A percentile compares a stretch with the other conserved stretches of the same genome.
phyloP scores from a whole-genome alignment of 1,140 invertebrate genomes.

The Dryas iulia region DNA sequence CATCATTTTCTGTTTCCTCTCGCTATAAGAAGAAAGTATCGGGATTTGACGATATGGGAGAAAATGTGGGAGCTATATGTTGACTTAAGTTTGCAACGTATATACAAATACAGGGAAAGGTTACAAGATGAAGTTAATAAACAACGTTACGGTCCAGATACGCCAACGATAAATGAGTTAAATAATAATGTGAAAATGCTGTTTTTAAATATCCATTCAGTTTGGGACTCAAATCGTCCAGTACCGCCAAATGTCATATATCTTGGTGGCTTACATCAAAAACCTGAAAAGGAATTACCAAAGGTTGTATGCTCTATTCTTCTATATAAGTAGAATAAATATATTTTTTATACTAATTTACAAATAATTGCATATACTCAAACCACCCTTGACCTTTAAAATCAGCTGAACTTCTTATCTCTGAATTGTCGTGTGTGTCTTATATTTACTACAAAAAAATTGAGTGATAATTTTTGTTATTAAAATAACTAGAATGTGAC shows the following conservation, averaged over 20 bases:
- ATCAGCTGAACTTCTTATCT: too few species aligned
- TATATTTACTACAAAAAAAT: too few species aligned
- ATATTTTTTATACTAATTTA: too few species aligned
- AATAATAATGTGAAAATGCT: conserved; percentile 77
- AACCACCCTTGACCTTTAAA: too few species aligned
- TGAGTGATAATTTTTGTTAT: too few species aligned
- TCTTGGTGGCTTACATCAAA: conserved; percentile 60
- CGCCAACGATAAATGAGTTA: conserved; percentile 64
- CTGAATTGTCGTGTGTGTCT: too few species aligned
- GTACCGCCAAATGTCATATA: conserved; percentile 72
- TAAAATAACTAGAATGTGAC: too few species aligned
- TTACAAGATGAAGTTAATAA: conserved; percentile 50
- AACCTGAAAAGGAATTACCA: conserved; percentile 5
- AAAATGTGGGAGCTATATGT: conserved; percentile 33
- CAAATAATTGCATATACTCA: too few species aligned
- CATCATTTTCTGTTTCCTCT: conserved; percentile 39
- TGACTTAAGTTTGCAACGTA: conserved; percentile 2
- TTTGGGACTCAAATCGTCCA: conserved; percentile 69
- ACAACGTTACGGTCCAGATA: conserved; percentile 61
- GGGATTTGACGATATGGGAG: conserved; percentile 38
- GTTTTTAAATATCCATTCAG: conserved; percentile 77
- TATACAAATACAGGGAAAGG: conserved; percentile 10
- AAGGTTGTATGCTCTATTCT: too few species aligned
- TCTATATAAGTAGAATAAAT: too few species aligned
- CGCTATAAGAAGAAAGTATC: conserved; percentile 16